A percentile compares a stretch with the other conserved stretches of the same genome.
These are phyloP conservation scores for Tenthredo scrophulariae DNA, from an alignment of 2,888 invertebrate species.

Conservation along the genomic window DNA sequence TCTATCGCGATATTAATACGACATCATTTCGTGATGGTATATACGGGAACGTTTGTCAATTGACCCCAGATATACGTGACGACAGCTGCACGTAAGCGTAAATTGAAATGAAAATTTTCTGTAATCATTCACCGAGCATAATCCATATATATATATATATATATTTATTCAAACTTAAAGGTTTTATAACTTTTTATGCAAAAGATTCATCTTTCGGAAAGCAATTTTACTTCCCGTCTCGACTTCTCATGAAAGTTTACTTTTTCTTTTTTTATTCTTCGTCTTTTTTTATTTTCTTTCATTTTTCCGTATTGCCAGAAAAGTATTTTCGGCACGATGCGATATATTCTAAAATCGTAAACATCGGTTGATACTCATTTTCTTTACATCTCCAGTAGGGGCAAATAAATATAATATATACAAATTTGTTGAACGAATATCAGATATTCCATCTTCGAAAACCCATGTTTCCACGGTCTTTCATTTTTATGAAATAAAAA, in stretches of 20 bases:
- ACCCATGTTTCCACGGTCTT: not conserved
- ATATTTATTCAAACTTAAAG: not conserved
- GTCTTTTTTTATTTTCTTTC: not conserved
- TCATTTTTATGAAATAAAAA: constrained; percentile 3
- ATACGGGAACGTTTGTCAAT: constrained; percentile 34
- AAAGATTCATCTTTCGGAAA: not conserved
- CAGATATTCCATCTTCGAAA: not conserved
- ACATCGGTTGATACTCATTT: not conserved
- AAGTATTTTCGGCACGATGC: not conserved
- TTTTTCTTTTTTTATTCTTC: too few species aligned
- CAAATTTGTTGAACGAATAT: not conserved
- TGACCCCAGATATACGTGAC: not conserved
- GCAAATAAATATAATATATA: not conserved
- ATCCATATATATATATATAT: not conserved
- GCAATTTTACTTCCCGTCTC: not conserved
- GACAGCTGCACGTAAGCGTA: not conserved
- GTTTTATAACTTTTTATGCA: not conserved
- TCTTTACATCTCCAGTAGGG: not conserved
- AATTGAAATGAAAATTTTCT: constrained; percentile 15
- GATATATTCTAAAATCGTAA: not conserved
- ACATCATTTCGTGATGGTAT: not conserved
- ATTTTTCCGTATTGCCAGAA: not conserved
- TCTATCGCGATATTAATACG: constrained; percentile 69
- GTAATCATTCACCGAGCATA: constrained; percentile 30
- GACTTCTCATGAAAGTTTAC: constrained; percentile 19